These are phyloP conservation scores for Cerceris ruficornis DNA, from an alignment of 2,888 invertebrate genomes.

Conservation along the genomic window DNA sequence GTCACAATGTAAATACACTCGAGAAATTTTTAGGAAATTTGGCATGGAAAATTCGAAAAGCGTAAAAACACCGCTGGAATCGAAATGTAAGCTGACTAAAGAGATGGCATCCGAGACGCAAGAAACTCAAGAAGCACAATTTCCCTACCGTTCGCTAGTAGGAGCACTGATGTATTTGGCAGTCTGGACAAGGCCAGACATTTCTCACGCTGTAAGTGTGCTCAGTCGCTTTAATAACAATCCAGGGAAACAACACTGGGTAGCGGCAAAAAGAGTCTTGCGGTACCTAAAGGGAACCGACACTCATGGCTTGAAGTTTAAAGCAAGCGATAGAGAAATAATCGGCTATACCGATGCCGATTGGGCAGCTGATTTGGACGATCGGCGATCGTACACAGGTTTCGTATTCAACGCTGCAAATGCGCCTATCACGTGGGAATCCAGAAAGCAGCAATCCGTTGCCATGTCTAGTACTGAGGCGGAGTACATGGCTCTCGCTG, in stretches of 20 bases:
- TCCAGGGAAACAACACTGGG: not conserved
- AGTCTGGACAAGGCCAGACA: not conserved
- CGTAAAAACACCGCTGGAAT: conserved; percentile 5
- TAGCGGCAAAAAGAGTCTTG: conserved; percentile 6
- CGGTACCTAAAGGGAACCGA: conserved; percentile 10
- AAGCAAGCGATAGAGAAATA: not conserved
- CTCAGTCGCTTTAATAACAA: conserved; percentile 1
- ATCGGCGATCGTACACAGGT: not conserved
- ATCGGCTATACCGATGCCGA: not conserved
- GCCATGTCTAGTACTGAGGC: not conserved
- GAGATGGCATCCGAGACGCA: not conserved
- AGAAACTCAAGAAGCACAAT: not conserved
- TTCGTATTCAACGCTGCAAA: not conserved
- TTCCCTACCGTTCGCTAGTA: not conserved
- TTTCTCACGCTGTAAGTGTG: not conserved
- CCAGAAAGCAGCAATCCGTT: not conserved
- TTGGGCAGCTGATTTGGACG: not conserved
- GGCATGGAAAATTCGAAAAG: conserved; percentile 4
- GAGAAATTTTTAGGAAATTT: not conserved
- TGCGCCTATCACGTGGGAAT: conserved; percentile 2
- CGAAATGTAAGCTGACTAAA: conserved; percentile 1
- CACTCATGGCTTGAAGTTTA: not conserved
- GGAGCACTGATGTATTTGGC: not conserved
- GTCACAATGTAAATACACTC: conserved; percentile 9
- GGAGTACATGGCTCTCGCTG: not conserved